phyloP scores from a whole-genome alignment of 2,888 invertebrate genomes.

The Ptilodon capucinus region DNA sequence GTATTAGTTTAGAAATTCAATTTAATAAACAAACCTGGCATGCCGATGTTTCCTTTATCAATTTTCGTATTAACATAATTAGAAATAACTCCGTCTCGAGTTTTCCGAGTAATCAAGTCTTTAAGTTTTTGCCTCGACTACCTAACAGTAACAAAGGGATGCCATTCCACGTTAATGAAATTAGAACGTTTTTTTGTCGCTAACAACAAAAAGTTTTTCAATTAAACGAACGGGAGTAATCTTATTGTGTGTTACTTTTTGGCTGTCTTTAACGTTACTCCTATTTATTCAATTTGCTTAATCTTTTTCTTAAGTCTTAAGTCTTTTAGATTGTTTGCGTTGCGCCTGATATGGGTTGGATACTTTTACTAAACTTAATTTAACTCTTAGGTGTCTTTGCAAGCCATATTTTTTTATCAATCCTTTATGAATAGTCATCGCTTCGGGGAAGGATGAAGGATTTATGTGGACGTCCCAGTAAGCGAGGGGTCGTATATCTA shows the following conservation, averaged over 20 bases:
- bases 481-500: too few relatives aligned
- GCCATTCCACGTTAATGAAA: constrained; percentile 57
- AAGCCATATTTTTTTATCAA: too few relatives aligned
- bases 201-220: constrained; percentile 54
- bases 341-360: neutral
- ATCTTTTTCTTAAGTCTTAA: constrained; percentile 1
- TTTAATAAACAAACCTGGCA: neutral
- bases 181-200: constrained; percentile 48
- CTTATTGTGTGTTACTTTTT: constrained; percentile 29
- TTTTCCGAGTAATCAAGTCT: constrained; percentile 27
- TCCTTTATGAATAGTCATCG: too few relatives aligned
- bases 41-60: neutral
- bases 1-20: neutral
- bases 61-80: neutral
- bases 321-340: neutral
- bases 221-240: constrained; percentile 51
- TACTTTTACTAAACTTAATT: neutral
- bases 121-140: constrained; percentile 29
- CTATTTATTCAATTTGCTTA: constrained; percentile 17
- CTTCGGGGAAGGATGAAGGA: too few relatives aligned
- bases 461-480: too few relatives aligned
- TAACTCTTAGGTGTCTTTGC: too few relatives aligned
- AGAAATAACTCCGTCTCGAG: neutral
- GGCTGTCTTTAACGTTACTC: constrained; percentile 20
- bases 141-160: constrained; percentile 41